Evolutionary conservation across 53 echinoderm and acorn worm genomes (phyloP), one percentile per base, ranked within the genome.

Genomic region (Pentamera pediparva): DNA sequence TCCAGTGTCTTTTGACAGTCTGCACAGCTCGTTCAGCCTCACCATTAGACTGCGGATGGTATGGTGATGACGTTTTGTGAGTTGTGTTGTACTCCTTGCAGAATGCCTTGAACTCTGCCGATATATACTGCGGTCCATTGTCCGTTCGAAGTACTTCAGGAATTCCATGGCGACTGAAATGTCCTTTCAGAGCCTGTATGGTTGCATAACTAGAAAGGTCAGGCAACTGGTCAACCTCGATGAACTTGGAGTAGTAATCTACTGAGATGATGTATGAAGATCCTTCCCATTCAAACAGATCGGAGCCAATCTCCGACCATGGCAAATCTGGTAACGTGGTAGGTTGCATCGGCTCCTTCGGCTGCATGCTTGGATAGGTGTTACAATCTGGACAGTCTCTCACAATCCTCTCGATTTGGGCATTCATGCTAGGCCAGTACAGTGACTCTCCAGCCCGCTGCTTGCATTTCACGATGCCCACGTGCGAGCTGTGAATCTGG

Each of bases 181-280:
- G 86, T 27, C 65, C 30, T 64, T 86, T 81, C 29, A 86, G 39
- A 2, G 54, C 62, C 18, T 81, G 33, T 20, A 81, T 55, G 27
- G 57, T 39, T 21, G 81, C 35, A 15, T 37, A 26, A 50, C 77
- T 86, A 62, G 47, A 70, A 25, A 37, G 67, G 10, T 62, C 35
- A 0, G 64, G 5, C 18, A 85, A 32, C 21, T 78, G 19, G 30
- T 82, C 69, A 10, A 89, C 79, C 39, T 73, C 78, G 7, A 81
- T 85, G 55, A 78, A 89, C 38, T 78, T 81, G 32, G 89, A 89
- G 65, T 65, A 85, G 57, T 85, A 89, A 37, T 4, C 62, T 32
- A 72, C 37, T 30, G 73, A 73, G 3, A 79, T n/a, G 0, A 79
- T n/a, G 28, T 49, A 63, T 34, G 50, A 35, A 25, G 39, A 5